Evolutionary conservation across 1,140 invertebrate species (phyloP).

Genomic region (Aplysia californica): DNA sequence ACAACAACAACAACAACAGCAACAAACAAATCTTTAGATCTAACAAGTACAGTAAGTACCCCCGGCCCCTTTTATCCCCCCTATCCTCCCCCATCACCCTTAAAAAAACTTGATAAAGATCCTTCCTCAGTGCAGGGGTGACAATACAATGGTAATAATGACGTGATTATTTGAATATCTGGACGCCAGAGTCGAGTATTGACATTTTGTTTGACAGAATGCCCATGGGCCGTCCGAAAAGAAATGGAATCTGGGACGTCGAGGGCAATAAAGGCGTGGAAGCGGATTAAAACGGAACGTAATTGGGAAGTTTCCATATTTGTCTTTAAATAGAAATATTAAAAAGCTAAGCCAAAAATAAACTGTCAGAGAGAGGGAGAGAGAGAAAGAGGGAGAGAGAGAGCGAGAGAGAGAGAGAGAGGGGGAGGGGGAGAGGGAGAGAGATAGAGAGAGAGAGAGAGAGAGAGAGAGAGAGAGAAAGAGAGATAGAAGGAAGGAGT

Average conservation of each 20-base stretch:
- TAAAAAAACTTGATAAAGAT: background rate
- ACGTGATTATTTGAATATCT: background rate
- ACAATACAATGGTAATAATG: background rate
- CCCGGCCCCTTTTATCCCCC: too few species aligned
- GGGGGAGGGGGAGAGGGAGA: conserved; percentile 16
- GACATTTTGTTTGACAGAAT: background rate
- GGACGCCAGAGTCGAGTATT: background rate
- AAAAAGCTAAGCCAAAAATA: conserved; percentile 15
- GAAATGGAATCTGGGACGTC: background rate
- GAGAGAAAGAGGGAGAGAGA: conserved; percentile 23
- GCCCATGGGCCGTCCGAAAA: background rate
- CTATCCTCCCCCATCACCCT: background rate
- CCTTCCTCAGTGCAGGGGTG: background rate
- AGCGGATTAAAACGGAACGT: background rate
- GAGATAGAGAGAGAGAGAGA: conserved; percentile 12
- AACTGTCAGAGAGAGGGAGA: conserved; percentile 18
- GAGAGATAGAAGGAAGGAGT: conserved; percentile 7
- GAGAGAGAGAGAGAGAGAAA: conserved; percentile 24
- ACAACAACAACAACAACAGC: background rate
- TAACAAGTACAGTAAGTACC: background rate
- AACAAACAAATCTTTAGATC: background rate
- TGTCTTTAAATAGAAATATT: background rate
- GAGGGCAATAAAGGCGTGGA: conserved; percentile 2
- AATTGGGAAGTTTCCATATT: background rate
- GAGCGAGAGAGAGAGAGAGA: conserved; percentile 14